phyloP scores from a whole-genome alignment of 2,113 vertebrate species.

The Hassar affinis region DNA sequence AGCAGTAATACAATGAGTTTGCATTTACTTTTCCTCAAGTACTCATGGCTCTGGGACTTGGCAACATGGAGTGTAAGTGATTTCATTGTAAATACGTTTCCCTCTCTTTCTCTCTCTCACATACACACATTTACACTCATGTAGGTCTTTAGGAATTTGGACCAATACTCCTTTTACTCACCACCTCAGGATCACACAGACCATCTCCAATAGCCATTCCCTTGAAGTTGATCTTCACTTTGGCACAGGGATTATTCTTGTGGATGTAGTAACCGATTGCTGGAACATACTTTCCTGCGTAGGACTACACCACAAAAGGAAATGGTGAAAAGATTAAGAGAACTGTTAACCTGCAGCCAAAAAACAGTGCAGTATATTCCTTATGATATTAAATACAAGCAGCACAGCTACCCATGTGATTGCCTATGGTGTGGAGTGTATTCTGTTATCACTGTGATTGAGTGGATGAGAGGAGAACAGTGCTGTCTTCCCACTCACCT shows the following conservation, averaged over 20 bases:
- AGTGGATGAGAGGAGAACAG: background rate
- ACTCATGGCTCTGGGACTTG: background rate
- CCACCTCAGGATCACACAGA: constrained; percentile 82
- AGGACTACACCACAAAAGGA: constrained; percentile 64
- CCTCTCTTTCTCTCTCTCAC: background rate
- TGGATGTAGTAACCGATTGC: constrained; percentile 80
- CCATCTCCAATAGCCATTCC: constrained; percentile 78
- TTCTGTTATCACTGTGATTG: background rate
- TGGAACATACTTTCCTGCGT: constrained; percentile 80
- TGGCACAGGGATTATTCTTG: constrained; percentile 69
- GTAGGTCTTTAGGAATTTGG: background rate
- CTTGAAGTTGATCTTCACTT: constrained; percentile 79
- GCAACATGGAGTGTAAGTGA: background rate
- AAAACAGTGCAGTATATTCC: background rate
- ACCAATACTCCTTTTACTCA: constrained; percentile 47
- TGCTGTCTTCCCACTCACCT: constrained; percentile 67
- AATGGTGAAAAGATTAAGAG: background rate
- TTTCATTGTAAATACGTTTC: background rate
- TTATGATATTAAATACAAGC: background rate
- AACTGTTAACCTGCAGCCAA: background rate
- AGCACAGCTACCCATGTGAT: background rate
- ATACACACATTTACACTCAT: background rate
- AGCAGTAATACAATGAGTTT: background rate
- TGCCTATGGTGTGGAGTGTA: background rate
- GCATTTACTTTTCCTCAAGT: background rate